A percentile compares a stretch with the other conserved stretches of the same genome.
Evolutionary conservation across 2,113 vertebrate genomes (phyloP).

Genomic region (Sula dactylatra): DNA sequence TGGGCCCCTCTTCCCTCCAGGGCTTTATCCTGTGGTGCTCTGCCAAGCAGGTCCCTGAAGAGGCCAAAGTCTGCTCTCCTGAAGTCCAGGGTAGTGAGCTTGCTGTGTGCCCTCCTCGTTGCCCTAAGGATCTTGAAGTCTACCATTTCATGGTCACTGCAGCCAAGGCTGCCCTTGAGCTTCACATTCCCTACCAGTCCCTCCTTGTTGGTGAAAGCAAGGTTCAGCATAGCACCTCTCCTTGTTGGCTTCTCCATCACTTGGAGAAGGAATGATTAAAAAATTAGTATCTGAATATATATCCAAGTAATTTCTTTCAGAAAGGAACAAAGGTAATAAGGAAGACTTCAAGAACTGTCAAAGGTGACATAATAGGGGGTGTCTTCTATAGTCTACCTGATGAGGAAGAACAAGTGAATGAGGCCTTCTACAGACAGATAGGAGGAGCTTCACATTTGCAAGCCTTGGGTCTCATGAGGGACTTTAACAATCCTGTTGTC

Average conservation of each 20-base stretch:
- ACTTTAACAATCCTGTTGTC: neutral
- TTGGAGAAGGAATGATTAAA: neutral
- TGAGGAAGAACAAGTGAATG: neutral
- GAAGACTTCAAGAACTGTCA: neutral
- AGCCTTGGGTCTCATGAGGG: rapidly evolving
- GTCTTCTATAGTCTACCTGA: neutral
- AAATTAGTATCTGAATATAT: neutral
- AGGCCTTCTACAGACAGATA: neutral
- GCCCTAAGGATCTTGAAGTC: too few relatives aligned
- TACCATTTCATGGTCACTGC: too few relatives aligned
- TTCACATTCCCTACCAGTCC: too few relatives aligned
- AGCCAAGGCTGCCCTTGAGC: too few relatives aligned
- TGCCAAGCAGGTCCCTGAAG: too few relatives aligned
- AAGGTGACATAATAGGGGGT: neutral
- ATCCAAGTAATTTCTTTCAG: neutral
- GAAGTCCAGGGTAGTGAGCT: too few relatives aligned
- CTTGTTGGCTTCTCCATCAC: neutral
- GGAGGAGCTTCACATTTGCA: neutral
- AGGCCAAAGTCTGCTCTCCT: too few relatives aligned
- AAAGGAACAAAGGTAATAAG: neutral
- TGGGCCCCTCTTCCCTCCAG: too few relatives aligned
- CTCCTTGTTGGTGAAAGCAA: too few relatives aligned
- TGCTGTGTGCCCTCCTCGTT: too few relatives aligned
- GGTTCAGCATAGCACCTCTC: neutral
- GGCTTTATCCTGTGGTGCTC: too few relatives aligned